Percentiles rank a stretch among this genome's conserved stretches.
phyloP scores from a whole-genome alignment of 2,888 invertebrate species.

The Drosophila flavopinicola region DNA sequence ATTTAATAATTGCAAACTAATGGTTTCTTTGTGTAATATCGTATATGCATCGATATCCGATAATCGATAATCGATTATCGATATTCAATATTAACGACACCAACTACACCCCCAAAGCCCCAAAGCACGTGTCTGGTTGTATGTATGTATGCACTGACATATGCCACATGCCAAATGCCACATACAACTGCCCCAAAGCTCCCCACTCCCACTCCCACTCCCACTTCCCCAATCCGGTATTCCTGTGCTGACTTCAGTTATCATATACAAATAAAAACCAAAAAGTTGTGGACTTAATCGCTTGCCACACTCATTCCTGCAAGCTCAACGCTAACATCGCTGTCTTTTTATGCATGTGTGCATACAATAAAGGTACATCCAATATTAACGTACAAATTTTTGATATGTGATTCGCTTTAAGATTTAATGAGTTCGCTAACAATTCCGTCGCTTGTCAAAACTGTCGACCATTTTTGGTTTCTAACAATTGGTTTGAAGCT shows the following conservation, averaged over 20 bases:
- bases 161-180: slow-evolving; percentile 10
- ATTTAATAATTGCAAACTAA: slow-evolving; percentile 36
- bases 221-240: slow-evolving; percentile 2
- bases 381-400: not conserved
- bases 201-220: no score
- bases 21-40: slow-evolving; percentile 79
- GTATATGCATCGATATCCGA: slow-evolving; percentile 73
- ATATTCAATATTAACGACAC: slow-evolving; percentile 47
- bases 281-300: slow-evolving; percentile 4
- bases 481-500: no score
- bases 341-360: slow-evolving; percentile 24
- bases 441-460: no score
- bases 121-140: slow-evolving; percentile 1
- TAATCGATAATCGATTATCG: slow-evolving; percentile 72
- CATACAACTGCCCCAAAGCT: slow-evolving; percentile 1
- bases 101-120: slow-evolving; percentile 6
- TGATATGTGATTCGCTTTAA: not conserved
- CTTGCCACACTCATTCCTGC: slow-evolving; percentile 7
- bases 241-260: slow-evolving; percentile 5
- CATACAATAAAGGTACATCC: slow-evolving; percentile 22
- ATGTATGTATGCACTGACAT: slow-evolving; percentile 16
- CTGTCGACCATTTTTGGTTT: not conserved
- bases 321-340: slow-evolving; percentile 19
- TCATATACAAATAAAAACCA: slow-evolving; percentile 2
- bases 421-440: not conserved